A percentile compares a stretch with the other conserved stretches of the same genome.
These are phyloP conservation scores for Drosophila nebulosa DNA, from an alignment of 1,140 invertebrate species.

Conservation along the genomic window DNA sequence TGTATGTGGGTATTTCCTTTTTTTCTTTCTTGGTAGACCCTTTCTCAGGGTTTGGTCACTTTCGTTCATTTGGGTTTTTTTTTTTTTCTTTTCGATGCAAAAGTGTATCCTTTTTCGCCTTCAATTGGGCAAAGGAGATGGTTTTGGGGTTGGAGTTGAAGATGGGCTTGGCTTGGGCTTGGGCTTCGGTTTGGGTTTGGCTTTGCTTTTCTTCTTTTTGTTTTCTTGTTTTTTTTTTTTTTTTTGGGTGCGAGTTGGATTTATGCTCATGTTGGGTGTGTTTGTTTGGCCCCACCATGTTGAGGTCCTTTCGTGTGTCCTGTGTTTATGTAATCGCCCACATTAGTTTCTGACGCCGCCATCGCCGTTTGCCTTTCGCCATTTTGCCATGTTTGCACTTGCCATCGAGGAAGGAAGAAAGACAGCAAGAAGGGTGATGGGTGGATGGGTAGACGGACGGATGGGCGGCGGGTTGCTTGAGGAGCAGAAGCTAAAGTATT, in stretches of 20 bases:
- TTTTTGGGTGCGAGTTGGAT: slow-evolving; percentile 44
- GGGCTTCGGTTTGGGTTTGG: slow-evolving; percentile 24
- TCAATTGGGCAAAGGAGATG: slow-evolving; percentile 5
- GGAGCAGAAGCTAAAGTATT: neutral
- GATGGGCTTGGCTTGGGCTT: slow-evolving; percentile 11
- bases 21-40: slow-evolving; percentile 42
- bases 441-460: no score
- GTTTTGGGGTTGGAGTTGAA: neutral
- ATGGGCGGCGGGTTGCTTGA: neutral
- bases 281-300: slow-evolving; percentile 42
- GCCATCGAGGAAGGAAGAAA: slow-evolving; percentile 7
- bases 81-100: slow-evolving; percentile 47
- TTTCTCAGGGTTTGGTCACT: slow-evolving; percentile 66
- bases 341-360: slow-evolving; percentile 62
- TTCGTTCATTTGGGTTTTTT: slow-evolving; percentile 71
- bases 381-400: slow-evolving; percentile 42
- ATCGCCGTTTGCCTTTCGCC: slow-evolving; percentile 22
- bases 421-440: neutral
- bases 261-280: slow-evolving; percentile 69
- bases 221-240: neutral
- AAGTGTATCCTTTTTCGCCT: slow-evolving; percentile 64
- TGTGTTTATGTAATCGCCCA: slow-evolving; percentile 75
- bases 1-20: slow-evolving; percentile 49
- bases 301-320: slow-evolving; percentile 70
- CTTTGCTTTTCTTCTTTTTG: slow-evolving; percentile 21